Percentiles rank a stretch among this genome's conserved stretches.
phyloP scores from a whole-genome alignment of 2,888 invertebrate genomes.

The Meiosimyza platycephala region DNA sequence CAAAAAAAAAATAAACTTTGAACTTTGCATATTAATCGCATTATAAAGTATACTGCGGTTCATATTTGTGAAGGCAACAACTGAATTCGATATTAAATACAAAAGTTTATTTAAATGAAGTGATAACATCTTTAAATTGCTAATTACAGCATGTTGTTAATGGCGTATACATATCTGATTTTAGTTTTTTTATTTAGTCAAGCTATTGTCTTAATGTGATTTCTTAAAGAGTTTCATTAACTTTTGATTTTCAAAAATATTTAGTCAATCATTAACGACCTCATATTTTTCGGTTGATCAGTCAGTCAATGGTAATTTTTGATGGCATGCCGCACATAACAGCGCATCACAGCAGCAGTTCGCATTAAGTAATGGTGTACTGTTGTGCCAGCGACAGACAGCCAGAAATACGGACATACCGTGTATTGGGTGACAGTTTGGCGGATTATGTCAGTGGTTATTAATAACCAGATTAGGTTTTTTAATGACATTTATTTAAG shows the following conservation, averaged over 20 bases:
- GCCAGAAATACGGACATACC: too few species aligned
- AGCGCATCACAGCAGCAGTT: neutral
- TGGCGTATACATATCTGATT: slow-evolving; percentile 35
- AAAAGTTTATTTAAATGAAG: slow-evolving; percentile 51
- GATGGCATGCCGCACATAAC: slow-evolving; percentile 1
- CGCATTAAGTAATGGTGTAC: too few species aligned
- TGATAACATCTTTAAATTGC: slow-evolving; percentile 53
- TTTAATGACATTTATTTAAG: neutral
- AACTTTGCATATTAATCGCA: slow-evolving; percentile 10
- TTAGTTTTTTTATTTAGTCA: neutral
- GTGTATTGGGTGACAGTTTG: neutral
- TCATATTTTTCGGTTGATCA: slow-evolving; percentile 3
- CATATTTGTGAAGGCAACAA: neutral
- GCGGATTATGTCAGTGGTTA: neutral
- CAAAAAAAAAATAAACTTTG: neutral
- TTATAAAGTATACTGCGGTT: slow-evolving; percentile 19
- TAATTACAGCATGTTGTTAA: slow-evolving; percentile 48
- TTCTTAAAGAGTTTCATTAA: slow-evolving; percentile 35
- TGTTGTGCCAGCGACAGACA: too few species aligned
- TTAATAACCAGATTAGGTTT: neutral
- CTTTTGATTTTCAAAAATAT: slow-evolving; percentile 41
- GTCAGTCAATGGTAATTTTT: neutral
- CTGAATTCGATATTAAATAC: neutral
- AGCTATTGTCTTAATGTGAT: neutral
- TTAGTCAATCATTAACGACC: neutral